Conservation (phyloP, 53 echinoderm and acorn worm species). For the Luidia sarsii region DNA sequence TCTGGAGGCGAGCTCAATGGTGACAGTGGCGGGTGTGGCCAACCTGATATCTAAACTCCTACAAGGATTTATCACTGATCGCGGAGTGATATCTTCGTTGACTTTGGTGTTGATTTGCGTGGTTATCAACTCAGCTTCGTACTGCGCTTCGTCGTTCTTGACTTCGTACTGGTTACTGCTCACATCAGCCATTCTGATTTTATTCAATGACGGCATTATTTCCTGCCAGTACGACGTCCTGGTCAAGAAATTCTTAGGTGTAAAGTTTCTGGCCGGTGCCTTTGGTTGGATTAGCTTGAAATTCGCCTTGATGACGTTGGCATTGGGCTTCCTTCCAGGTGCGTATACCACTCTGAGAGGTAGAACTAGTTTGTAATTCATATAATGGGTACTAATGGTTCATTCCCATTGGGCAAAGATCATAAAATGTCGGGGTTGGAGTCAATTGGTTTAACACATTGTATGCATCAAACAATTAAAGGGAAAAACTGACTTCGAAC, state of each 20-base stretch:
- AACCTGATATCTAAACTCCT: not conserved
- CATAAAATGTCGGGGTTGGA: no score
- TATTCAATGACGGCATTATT: not conserved
- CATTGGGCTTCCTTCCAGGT: constrained; percentile 21
- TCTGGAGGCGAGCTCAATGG: not conserved
- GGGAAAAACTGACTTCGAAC: no score
- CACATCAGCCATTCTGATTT: not conserved
- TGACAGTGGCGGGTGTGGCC: constrained; percentile 5
- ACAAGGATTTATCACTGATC: constrained; percentile 2
- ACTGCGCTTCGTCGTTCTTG: not conserved
- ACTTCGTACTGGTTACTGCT: constrained; percentile 1
- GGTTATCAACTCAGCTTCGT: not conserved
- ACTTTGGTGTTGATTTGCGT: not conserved
- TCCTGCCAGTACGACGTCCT: constrained; percentile 1
- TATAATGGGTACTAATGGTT: no score
- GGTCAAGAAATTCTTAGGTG: not conserved
- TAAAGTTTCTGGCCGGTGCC: constrained; percentile 1
- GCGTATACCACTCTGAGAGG: no score
- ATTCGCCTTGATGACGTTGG: not conserved
- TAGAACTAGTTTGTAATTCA: no score
- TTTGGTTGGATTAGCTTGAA: not conserved
- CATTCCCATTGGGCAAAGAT: no score
- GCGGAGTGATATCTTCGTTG: not conserved
- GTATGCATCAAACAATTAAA: no score
- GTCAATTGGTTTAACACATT: no score